phyloP scores from a whole-genome alignment of 64 coral and sea anemone species.

The Acropora yongei region DNA sequence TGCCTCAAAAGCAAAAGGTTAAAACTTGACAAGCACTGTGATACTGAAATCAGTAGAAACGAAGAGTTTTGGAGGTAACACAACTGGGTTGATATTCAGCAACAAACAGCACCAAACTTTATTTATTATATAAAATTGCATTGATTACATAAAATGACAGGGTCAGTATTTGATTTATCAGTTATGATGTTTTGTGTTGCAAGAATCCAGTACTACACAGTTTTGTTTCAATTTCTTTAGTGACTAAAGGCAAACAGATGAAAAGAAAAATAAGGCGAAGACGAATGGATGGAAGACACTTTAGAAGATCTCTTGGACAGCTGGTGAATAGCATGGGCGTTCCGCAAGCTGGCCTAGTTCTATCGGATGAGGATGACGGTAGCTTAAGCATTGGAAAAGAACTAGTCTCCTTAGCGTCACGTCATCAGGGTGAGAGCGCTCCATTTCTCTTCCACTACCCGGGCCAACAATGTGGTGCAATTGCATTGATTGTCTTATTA shows the following conservation, averaged over 20 bases:
- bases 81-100: too few relatives aligned
- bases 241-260: neutral
- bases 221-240: too few relatives aligned
- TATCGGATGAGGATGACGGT: neutral
- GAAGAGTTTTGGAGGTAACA: too few relatives aligned
- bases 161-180: too few relatives aligned
- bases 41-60: too few relatives aligned
- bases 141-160: too few relatives aligned
- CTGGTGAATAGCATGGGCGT: neutral
- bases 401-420: neutral
- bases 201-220: too few relatives aligned
- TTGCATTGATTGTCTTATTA: neutral
- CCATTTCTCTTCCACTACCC: neutral
- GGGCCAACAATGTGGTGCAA: neutral
- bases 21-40: too few relatives aligned
- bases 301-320: neutral
- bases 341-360: neutral
- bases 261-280: neutral
- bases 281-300: neutral
- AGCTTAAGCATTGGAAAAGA: neutral
- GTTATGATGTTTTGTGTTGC: too few relatives aligned
- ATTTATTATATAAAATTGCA: too few relatives aligned
- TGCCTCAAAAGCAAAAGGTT: too few relatives aligned
- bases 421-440: neutral
- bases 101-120: too few relatives aligned